Base-by-base conservation (phyloP, 2,888 invertebrate genomes). In the Therioaphis trifolii region DNA sequence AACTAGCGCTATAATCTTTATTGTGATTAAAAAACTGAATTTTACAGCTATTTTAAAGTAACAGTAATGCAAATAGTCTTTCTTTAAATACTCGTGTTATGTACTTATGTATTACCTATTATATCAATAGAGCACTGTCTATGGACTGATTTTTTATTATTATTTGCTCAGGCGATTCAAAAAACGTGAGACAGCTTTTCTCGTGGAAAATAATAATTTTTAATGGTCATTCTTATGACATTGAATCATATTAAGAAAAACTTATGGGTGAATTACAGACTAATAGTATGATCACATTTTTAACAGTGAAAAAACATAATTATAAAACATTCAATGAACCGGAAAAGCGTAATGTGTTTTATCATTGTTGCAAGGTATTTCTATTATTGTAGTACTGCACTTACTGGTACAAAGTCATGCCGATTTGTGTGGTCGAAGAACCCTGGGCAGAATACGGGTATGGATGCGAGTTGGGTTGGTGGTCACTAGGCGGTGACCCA, bases 401-500 rank as follows among this genome's bases (percentile, higher is more conserved):
- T 85, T 80, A 86, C 86, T 86, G 86, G 76, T 86, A 87, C 11
- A 87, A 74, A 9, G 87, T 86, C 58, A 86, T 85, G 35, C 86
- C 86, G 40, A 85, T 79, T 63, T 85, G 84, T 71, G 69, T 58
- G 66, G 75, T 72, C 66, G 80, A 80, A 58, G 68, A 74, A n/a
- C 58, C 49, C 24, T 69, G 78, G n/a, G 61, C 35, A 2, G 84
- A 82, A 24, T 82, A 82, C 24, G 82, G 82, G 24, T 82, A 82
- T n/a, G 82, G 82, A 63, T 82, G 82, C 14, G 82, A 74, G 61
- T 82, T 82, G 15, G 52, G 74, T 91, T 84, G 91, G 91, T 49
- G 92, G 90, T 46, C 91, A 89, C 0, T 90, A 2, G 82, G 24
- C 14, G 82, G 89, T 69, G 90, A 89, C 9, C 90, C 86, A 4